Evolutionary conservation across 2,113 vertebrate species (phyloP), one percentile per base, ranked within the genome.

Genomic region (Furnarius figulus): DNA sequence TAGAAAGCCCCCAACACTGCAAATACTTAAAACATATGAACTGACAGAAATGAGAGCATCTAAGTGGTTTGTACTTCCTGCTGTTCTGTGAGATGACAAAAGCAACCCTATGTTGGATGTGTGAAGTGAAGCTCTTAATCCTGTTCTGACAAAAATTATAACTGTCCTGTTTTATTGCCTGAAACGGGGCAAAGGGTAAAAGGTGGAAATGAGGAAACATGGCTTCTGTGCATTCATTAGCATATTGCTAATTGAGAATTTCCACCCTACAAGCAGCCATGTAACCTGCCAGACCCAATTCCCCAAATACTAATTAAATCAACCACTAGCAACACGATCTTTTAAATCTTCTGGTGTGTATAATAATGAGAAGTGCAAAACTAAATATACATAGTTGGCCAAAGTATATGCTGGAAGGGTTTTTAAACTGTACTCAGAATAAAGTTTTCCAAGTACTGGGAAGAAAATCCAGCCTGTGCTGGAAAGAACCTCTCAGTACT

Each of bases 291-390:
- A 94, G 95, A 91, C 73, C 63, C 49, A 80, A 52, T 74, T 96
- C 85, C 89, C 93, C 46, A 92, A 91, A 50, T 68, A 87, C 66
- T 87, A 91, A 95, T 97, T 97, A 93, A 96, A 91, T 91, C 78
- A 95, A 66, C 33, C 24, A 70, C 0, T 2, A 85, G 39, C 31
- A 68, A 87, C 50, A 81, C 22, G 53, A 72, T 94, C 28, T 72
- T 81, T 72, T 77, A 85, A 85, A 89, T 58, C 37, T 91, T 95
- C 49, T 85, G 9, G 15, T 72, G 18, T 50, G 22, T 58, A 25
- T 65, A 87, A 49, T 11, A 52, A 77, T 72, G 35, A 75, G 56
- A 91, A 80, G 5, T 22, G 4, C 19, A 91, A 78, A 85, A 85
- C 40, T 46, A 87, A 83, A 63, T 33, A 70, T 33, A 47, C 20